phyloP scores from a whole-genome alignment of 2,888 invertebrate genomes.

The Belgica antarctica region DNA sequence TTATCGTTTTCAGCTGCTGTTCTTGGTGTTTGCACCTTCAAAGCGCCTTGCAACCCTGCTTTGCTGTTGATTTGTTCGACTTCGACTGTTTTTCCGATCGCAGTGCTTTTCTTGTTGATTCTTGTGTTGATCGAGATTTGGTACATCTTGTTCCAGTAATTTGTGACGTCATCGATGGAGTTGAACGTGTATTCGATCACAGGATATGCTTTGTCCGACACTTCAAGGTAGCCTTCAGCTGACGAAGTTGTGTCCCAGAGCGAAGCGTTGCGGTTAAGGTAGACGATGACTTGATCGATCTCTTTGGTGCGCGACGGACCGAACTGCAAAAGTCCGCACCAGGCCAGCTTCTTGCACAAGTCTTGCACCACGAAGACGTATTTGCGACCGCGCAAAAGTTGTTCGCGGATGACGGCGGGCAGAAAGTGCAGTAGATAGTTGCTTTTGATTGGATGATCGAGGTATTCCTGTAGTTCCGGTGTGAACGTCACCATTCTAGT shows the following conservation, averaged over 20 bases:
- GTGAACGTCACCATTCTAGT: slow-evolving; percentile 61
- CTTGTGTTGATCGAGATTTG: slow-evolving; percentile 66
- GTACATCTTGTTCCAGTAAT: slow-evolving; percentile 70
- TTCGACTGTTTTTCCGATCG: slow-evolving; percentile 55
- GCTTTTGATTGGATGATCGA: slow-evolving; percentile 66
- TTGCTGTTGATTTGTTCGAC: slow-evolving; percentile 57
- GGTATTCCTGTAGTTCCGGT: slow-evolving; percentile 59
- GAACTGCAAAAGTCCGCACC: slow-evolving; percentile 68
- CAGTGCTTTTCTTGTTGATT: slow-evolving; percentile 55
- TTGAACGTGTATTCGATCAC: slow-evolving; percentile 59
- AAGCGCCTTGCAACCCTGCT: slow-evolving; percentile 55
- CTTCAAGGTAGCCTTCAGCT: slow-evolving; percentile 61
- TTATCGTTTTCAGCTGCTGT: slow-evolving; percentile 57
- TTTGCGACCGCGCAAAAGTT: slow-evolving; percentile 59
- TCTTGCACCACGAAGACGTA: slow-evolving; percentile 62
- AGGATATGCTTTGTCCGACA: slow-evolving; percentile 62
- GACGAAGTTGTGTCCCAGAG: slow-evolving; percentile 67
- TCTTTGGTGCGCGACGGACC: slow-evolving; percentile 65
- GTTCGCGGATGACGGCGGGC: slow-evolving; percentile 58
- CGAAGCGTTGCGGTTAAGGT: slow-evolving; percentile 62
- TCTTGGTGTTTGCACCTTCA: slow-evolving; percentile 54
- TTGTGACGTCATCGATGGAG: slow-evolving; percentile 58
- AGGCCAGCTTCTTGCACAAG: slow-evolving; percentile 60
- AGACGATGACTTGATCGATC: slow-evolving; percentile 69
- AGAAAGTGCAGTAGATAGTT: slow-evolving; percentile 64